Evolutionary conservation across 2,888 invertebrate species (phyloP).

Genomic region (Eupeodes luniger): DNA sequence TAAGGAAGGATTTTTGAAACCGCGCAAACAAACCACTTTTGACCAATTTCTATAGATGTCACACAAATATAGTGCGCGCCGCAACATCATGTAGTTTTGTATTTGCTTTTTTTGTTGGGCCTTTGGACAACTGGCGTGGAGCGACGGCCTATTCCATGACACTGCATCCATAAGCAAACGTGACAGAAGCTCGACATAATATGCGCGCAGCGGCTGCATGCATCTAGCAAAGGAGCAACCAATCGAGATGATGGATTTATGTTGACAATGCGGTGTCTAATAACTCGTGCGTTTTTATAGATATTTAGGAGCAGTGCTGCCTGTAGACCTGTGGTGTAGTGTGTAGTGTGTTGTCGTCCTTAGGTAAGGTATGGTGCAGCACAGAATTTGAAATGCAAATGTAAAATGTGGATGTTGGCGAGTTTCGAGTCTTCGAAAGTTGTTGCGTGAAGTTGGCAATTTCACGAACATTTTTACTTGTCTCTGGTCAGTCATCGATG

Average conservation of each 20-base stretch:
- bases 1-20: slow-evolving; percentile 30
- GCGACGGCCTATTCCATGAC: not conserved
- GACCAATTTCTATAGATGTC: slow-evolving; percentile 25
- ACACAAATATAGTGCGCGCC: not conserved
- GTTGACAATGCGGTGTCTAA: slow-evolving; percentile 73
- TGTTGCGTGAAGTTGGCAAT: slow-evolving; percentile 49
- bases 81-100: slow-evolving; percentile 35
- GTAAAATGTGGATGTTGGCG: slow-evolving; percentile 24
- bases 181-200: slow-evolving; percentile 48
- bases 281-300: slow-evolving; percentile 67
- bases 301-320: slow-evolving; percentile 41
- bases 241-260: slow-evolving; percentile 71
- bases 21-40: slow-evolving; percentile 19
- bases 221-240: not conserved
- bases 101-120: not conserved
- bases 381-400: slow-evolving; percentile 68
- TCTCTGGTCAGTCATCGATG: slow-evolving; percentile 62
- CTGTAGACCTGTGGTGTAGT: not conserved
- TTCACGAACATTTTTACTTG: slow-evolving; percentile 34
- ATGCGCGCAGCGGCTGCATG: slow-evolving; percentile 28
- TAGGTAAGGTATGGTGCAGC: slow-evolving; percentile 9
- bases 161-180: slow-evolving; percentile 17
- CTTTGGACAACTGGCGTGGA: not conserved
- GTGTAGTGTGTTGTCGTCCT: not conserved
- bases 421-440: slow-evolving; percentile 1